Conservation (phyloP, 2,888 invertebrate genomes). For the Exocentrus adspersus region DNA sequence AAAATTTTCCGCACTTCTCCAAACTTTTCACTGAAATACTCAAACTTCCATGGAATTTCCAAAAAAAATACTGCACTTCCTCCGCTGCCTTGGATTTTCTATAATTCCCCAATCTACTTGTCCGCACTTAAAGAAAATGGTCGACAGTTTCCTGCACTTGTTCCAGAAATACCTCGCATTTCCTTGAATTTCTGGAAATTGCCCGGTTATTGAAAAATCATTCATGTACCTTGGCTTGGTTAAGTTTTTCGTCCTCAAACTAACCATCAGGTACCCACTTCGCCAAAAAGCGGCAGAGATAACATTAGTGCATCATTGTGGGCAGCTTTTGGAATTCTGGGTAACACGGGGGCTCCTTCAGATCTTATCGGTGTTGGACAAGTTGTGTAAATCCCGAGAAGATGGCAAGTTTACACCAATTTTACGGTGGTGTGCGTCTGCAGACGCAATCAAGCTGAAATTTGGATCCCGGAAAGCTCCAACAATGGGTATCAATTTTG, state of each 20-base stretch:
- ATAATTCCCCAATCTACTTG: too few species aligned
- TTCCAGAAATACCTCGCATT: too few species aligned
- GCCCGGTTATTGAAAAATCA: too few species aligned
- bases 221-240: too few species aligned
- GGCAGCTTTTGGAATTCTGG: not conserved
- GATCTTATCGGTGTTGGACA: slow-evolving; percentile 53
- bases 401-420: slow-evolving; percentile 55
- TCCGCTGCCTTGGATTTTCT: too few species aligned
- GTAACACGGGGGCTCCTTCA: slow-evolving; percentile 18
- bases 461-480: slow-evolving; percentile 39
- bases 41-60: too few species aligned
- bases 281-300: not conserved
- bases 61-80: too few species aligned
- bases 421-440: slow-evolving; percentile 54
- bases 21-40: too few species aligned
- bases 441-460: slow-evolving; percentile 42
- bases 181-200: too few species aligned
- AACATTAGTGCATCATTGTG: slow-evolving; percentile 6
- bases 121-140: too few species aligned
- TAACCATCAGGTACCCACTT: not conserved
- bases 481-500: slow-evolving; percentile 48
- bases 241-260: not conserved
- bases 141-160: too few species aligned
- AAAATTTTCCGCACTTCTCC: too few species aligned
- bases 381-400: slow-evolving; percentile 50